These are phyloP conservation scores for Leptodactylus fallax DNA, from an alignment of 2,797 vertebrate genomes.

Conservation along the genomic window DNA sequence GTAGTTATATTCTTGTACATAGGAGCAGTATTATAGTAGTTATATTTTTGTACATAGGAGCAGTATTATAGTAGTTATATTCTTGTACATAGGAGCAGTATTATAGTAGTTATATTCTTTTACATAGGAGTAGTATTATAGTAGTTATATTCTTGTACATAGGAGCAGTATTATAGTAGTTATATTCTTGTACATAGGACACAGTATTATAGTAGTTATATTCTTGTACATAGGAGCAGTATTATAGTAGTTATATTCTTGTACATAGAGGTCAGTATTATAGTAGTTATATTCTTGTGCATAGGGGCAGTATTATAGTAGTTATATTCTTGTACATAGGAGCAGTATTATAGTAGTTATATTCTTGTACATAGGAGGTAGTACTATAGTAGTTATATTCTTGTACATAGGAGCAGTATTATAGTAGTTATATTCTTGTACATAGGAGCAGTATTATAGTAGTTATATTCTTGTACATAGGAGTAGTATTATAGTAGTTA, in stretches of 20 bases:
- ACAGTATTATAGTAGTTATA: not conserved
- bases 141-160: constrained; percentile 1
- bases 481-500: not conserved
- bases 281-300: not conserved
- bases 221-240: not conserved
- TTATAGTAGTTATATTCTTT: not conserved
- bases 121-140: constrained; percentile 2
- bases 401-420: not conserved
- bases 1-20: constrained; percentile 2
- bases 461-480: too few species aligned
- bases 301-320: not conserved
- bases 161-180: constrained; percentile 1
- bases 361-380: not conserved
- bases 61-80: not conserved
- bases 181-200: not conserved
- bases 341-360: not conserved
- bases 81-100: too few species aligned
- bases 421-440: not conserved
- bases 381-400: not conserved
- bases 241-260: constrained; percentile 19
- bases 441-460: too few species aligned
- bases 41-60: not conserved
- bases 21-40: not conserved
- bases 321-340: constrained; percentile 8
- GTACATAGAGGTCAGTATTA: constrained; percentile 2